These are phyloP conservation scores for Montipora capricornis DNA, from an alignment of 64 coral and sea anemone genomes.

Conservation along the genomic window DNA sequence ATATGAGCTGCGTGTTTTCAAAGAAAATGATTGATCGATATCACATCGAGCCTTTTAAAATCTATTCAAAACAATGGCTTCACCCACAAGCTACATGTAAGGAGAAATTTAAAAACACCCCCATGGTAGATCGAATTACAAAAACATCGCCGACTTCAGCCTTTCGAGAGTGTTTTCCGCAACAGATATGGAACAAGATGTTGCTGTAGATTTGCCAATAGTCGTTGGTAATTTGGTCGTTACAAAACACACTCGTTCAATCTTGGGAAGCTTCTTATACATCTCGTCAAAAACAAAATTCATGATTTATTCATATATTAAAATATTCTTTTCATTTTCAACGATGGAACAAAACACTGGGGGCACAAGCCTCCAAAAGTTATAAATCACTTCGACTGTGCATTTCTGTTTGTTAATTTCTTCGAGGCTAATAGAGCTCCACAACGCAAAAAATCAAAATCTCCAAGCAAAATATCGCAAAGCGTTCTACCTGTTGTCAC, in stretches of 20 bases:
- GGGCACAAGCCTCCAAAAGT: constrained; percentile 5
- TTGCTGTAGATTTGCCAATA: not conserved
- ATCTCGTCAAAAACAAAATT: constrained; percentile 28
- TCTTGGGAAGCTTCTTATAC: constrained; percentile 6
- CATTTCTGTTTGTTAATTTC: not conserved
- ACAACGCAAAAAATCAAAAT: not conserved
- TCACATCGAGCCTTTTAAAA: constrained; percentile 28
- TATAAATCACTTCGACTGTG: not conserved
- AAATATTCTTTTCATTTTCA: constrained; percentile 48
- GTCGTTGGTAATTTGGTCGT: not conserved
- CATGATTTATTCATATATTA: constrained; percentile 52
- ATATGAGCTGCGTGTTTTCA: not conserved
- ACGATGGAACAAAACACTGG: not conserved
- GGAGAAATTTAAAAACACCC: constrained; percentile 49
- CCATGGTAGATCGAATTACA: constrained; percentile 51
- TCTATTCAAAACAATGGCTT: constrained; percentile 58
- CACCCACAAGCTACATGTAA: constrained; percentile 47
- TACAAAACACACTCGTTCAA: not conserved
- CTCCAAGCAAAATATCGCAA: not conserved
- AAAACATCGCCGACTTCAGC: constrained; percentile 1
- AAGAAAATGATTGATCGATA: constrained; percentile 30
- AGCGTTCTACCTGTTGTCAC: constrained; percentile 17
- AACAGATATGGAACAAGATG: constrained; percentile 20
- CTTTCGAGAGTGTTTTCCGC: not conserved
- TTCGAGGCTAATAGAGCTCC: not conserved